Base-by-base conservation (phyloP, 2,113 vertebrate genomes). In the Axis porcinus region DNA sequence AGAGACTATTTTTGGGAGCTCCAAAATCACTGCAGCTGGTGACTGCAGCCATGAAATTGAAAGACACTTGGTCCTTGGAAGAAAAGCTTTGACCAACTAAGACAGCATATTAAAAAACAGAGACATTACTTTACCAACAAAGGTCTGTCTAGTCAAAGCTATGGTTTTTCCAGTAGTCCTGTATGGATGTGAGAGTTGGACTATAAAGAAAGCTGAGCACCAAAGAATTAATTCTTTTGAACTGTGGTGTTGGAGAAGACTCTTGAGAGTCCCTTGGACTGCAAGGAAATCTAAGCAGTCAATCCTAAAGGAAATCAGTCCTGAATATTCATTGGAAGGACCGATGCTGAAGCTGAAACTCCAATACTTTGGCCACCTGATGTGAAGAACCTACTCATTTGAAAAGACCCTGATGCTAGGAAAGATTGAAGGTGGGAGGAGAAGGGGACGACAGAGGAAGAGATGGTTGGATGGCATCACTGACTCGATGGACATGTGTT, bases 371-470 rank as follows among this genome's bases (percentile, higher is more conserved):
- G 62, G 62, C 30, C 30, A 64, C 30, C 62, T n/a, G 62, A 64
- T 16, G 62, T 2, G 0, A 64, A 9, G 30, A 64, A n/a, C 15
- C 1, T 1, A 64, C 62, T 9, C 0, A 1, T n/a, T 9, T 7
- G 62, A 17, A 64, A 64, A 64, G 62, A n/a, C 62, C 15, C 7
- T 64, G 30, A 64, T 64, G 62, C 30, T 64, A 15, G 30, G 62
- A 64, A n/a, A 64, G 62, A 64, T 2, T 64, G 62, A 64, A 64
- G 30, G 30, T 33, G 30, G 30, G 62, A n/a, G 62, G 33, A 64
- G 30, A n/a, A 33, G 30, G 30, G 15, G 30, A 64, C 0, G 3
- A 17, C 62, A 64, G 62, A 64, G 30, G 15, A 17, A 2, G 62
- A n/a, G 62, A 64, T n/a, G 17, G 62, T n/a, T 67, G 62, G 33